Conservation (phyloP, 2,113 vertebrate genomes). For the Smithornis capensis region DNA sequence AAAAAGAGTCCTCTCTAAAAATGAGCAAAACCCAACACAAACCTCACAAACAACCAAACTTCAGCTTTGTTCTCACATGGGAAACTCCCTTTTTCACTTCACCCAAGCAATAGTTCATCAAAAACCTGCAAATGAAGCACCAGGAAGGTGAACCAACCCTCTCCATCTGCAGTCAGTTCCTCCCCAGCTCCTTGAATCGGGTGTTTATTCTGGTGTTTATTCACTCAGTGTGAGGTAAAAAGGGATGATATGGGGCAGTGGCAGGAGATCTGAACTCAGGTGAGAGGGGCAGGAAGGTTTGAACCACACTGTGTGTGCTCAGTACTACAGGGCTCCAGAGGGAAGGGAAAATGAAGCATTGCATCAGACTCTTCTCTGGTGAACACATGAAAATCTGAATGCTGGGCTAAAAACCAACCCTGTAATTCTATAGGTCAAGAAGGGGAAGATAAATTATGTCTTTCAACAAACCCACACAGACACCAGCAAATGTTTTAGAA, state of each 20-base stretch:
- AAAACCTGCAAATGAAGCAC: neutral
- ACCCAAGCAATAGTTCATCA: neutral
- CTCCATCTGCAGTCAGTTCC: neutral
- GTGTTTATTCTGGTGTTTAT: no score
- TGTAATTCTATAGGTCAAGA: neutral
- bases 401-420: neutral
- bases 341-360: neutral
- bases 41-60: neutral
- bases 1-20: neutral
- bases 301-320: neutral
- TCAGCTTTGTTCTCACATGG: neutral
- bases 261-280: neutral
- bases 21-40: neutral
- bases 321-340: neutral
- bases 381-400: neutral
- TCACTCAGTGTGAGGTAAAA: neutral
- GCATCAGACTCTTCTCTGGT: neutral
- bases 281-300: neutral
- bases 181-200: neutral
- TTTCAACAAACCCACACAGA: neutral
- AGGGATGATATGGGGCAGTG: neutral
- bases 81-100: neutral
- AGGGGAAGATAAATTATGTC: neutral
- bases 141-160: neutral
- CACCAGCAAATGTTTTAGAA: neutral